Evolutionary conservation across 2,888 invertebrate genomes (phyloP), one percentile per base, ranked within the genome.

Genomic region (Xiphydria camelus): DNA sequence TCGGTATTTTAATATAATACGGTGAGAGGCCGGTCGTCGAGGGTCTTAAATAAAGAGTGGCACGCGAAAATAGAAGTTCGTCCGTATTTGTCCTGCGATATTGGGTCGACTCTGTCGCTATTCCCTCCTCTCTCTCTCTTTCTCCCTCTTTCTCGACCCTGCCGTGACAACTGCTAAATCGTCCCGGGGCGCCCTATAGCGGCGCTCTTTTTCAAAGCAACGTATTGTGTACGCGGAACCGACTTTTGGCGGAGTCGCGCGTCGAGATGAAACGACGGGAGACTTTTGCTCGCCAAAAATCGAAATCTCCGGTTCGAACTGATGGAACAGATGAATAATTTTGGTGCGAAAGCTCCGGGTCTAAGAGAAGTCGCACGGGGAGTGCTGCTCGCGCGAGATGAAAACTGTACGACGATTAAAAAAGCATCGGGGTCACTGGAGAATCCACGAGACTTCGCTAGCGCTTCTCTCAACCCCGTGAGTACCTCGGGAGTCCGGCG

Each of bases 1-100:
- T 29, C 20, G 42, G 36, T 36, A 42, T 42, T 42, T 42, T 42
- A 42, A 42, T 42, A 42, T 42, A 42, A 42, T 42, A 14, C 36
- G 36, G 36, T 35, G n/a, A 20, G 37, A 31, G 31, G 37, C 43
- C 43, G 43, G 31, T 31, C 37, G 43, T 17, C 38, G 32, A 26
- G 31, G 38, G 22, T 31, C 38, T 44, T 38, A 44, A 44, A 38
- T 38, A 38, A 26, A 31, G 21, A 40, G 34, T 18, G 40, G 25
- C 9, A 17, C 34, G 34, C 23, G 23, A 33, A 18, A 33, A 33
- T 18, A 18, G 18, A n/a, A 10, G 34, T 17, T 18, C 34, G 15
- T 18, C 18, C 34, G 18, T 18, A 33, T 33, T 33, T 33, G 34
- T 33, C 34, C 34, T 18, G 34, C 34, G 34, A 33, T 33, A 33